phyloP scores from a whole-genome alignment of 2,797 vertebrate genomes.

The Tragelaphus eurycerus region DNA sequence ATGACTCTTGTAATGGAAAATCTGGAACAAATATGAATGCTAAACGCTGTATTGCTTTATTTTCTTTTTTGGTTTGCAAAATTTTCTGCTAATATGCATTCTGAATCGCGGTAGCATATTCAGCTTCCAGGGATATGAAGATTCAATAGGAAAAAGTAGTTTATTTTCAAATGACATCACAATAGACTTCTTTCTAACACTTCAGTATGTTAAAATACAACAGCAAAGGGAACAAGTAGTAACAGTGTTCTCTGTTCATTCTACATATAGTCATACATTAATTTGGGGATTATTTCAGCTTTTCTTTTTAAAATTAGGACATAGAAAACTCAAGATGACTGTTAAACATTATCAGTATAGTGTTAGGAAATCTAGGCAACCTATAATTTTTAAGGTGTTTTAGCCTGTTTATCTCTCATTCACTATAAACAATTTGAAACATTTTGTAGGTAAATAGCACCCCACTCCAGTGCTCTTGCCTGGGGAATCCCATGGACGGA shows the following conservation, averaged over 20 bases:
- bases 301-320: neutral
- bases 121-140: neutral
- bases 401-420: neutral
- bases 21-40: neutral
- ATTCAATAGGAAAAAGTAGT: neutral
- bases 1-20: neutral
- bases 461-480: no score
- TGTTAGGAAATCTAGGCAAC: neutral
- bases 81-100: neutral
- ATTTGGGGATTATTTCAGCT: neutral
- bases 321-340: neutral
- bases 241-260: neutral
- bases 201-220: neutral
- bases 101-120: neutral
- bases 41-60: neutral
- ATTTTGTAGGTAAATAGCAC: neutral
- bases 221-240: neutral
- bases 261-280: neutral
- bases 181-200: neutral
- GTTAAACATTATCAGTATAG: neutral
- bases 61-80: neutral
- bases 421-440: neutral
- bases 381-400: neutral
- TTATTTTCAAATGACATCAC: slow-evolving; percentile 22
- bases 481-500: no score